Evolutionary conservation across 2,888 invertebrate species (phyloP).

Genomic region (Cancer borealis): DNA sequence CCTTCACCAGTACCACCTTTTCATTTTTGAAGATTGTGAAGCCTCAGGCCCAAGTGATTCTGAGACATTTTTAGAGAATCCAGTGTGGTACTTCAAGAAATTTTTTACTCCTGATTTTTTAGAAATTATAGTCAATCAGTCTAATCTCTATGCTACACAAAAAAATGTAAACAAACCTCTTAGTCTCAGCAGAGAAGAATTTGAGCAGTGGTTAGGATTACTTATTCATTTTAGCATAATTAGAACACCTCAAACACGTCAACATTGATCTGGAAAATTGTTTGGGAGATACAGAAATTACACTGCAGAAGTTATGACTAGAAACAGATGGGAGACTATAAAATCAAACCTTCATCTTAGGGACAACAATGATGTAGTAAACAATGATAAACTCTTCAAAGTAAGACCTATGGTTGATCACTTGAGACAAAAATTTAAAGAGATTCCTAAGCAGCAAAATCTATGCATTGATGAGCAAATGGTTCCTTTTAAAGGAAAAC

Average conservation of each 20-base stretch:
- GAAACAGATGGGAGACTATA: conserved; percentile 56
- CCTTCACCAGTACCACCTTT: no score
- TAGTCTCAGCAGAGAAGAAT: not conserved
- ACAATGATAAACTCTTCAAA: not conserved
- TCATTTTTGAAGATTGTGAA: not conserved
- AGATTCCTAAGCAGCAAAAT: conserved; percentile 65
- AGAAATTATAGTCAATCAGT: not conserved
- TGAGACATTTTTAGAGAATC: not conserved
- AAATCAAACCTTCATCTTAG: conserved; percentile 30
- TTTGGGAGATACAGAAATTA: conserved; percentile 42
- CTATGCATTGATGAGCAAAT: conserved; percentile 54
- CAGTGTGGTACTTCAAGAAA: no score
- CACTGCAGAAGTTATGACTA: conserved; percentile 52
- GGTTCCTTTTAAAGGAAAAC: conserved; percentile 46
- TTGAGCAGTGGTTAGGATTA: conserved; percentile 52
- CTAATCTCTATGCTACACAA: not conserved
- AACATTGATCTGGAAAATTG: conserved; percentile 44
- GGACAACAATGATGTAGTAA: not conserved
- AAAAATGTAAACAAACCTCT: not conserved
- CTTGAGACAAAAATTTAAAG: conserved; percentile 1
- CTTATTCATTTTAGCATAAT: conserved; percentile 48
- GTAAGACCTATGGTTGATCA: not conserved
- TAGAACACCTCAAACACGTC: not conserved
- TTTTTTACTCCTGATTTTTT: no score
- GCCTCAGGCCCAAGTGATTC: not conserved